phyloP scores from a whole-genome alignment of 23 tunicate species.

The Corella eumyota region DNA sequence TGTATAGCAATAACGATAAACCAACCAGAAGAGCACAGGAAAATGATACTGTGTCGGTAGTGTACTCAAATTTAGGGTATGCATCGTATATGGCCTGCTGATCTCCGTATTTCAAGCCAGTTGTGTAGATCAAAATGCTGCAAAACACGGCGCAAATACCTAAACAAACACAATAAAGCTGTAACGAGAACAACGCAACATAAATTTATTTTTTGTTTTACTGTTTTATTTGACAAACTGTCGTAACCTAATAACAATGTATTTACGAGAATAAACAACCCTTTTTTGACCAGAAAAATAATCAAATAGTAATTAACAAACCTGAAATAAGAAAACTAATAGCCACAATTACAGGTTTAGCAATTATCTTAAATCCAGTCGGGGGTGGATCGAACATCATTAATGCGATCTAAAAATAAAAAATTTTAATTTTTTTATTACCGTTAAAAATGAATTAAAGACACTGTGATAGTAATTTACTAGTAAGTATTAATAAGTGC shows the following conservation, averaged over 20 bases:
- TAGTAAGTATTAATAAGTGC: too few relatives aligned
- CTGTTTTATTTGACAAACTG: too few relatives aligned
- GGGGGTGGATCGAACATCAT: slow-evolving; percentile 76
- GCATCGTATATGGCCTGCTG: slow-evolving; percentile 11
- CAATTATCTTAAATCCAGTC: slow-evolving; percentile 4
- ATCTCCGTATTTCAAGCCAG: slow-evolving; percentile 12
- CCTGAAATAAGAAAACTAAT: slow-evolving; percentile 25
- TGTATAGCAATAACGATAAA: too few relatives aligned
- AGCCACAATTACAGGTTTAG: slow-evolving; percentile 19
- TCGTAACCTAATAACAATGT: too few relatives aligned
- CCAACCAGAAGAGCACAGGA: slow-evolving; percentile 4
- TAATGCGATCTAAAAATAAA: slow-evolving; percentile 17
- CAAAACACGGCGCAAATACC: slow-evolving; percentile 9
- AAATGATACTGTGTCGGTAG: slow-evolving; percentile 9
- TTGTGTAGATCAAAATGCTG: background rate
- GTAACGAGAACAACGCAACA: too few relatives aligned
- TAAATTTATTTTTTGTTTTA: too few relatives aligned
- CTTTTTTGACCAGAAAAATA: background rate
- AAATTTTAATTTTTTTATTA: too few relatives aligned
- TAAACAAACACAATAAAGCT: too few relatives aligned
- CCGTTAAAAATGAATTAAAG: too few relatives aligned
- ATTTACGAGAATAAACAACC: background rate
- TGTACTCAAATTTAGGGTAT: slow-evolving; percentile 13
- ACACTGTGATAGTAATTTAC: too few relatives aligned
- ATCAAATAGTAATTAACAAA: slow-evolving; percentile 1